Conservation (phyloP, 1,140 invertebrate species). For the Chelonus insularis region DNA sequence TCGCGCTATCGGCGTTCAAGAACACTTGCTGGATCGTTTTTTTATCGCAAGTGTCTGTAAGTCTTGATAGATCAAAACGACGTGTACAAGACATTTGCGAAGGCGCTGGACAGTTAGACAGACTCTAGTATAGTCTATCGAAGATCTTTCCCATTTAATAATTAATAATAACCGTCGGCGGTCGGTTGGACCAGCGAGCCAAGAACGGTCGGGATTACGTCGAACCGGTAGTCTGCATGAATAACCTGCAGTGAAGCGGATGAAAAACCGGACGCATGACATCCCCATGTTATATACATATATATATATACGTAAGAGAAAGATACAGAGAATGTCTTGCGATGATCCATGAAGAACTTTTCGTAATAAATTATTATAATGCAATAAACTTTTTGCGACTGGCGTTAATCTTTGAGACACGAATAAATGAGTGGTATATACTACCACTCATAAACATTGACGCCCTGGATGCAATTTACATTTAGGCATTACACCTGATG, state of each 20-base stretch:
- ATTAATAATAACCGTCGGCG: conserved; percentile 22
- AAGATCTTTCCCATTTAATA: conserved; percentile 17
- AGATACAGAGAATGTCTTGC: too few species aligned
- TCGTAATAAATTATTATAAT: too few species aligned
- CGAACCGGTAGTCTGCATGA: conserved; percentile 28
- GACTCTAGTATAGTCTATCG: background rate
- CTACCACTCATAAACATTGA: too few species aligned
- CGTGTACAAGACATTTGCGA: background rate
- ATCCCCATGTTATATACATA: conserved; percentile 23
- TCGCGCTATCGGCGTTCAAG: conserved; percentile 9
- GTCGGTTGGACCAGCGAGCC: conserved; percentile 2
- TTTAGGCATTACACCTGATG: too few species aligned
- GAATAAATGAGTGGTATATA: too few species aligned
- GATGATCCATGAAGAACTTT: too few species aligned
- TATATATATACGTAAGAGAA: too few species aligned
- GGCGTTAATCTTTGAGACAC: too few species aligned
- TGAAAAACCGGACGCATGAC: conserved; percentile 33
- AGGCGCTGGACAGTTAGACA: background rate
- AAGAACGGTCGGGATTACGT: conserved; percentile 4
- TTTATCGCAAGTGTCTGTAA: background rate
- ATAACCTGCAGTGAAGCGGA: conserved; percentile 24
- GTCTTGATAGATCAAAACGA: conserved; percentile 2
- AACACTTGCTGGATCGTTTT: background rate
- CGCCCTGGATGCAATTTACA: too few species aligned
- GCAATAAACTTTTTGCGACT: too few species aligned